Evolutionary conservation across 2,113 vertebrate species (phyloP).

Genomic region (Nerophis ophidion): DNA sequence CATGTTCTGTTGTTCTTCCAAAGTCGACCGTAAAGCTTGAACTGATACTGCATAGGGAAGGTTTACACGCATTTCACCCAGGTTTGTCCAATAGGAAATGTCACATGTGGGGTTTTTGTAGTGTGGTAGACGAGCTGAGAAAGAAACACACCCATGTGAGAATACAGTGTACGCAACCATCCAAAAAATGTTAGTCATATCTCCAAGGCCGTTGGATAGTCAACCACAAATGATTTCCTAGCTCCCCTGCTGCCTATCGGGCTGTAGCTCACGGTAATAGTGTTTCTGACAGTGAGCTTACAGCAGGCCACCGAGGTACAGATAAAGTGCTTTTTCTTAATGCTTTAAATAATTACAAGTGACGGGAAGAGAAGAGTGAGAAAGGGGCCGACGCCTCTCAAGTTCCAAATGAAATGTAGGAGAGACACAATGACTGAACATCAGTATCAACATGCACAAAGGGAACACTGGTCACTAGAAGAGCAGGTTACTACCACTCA

Average conservation of each 20-base stretch:
- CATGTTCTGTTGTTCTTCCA: constrained; percentile 36
- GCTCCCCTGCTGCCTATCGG: constrained; percentile 53
- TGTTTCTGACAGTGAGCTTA: constrained; percentile 65
- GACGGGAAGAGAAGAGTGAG: constrained; percentile 39
- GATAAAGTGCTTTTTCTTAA: constrained; percentile 77
- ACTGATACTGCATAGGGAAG: constrained; percentile 65
- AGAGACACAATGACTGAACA: constrained; percentile 25
- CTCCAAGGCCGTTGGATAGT: constrained; percentile 62
- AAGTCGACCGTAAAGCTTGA: constrained; percentile 64
- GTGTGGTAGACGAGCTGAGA: constrained; percentile 21
- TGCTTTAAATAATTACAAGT: constrained; percentile 75
- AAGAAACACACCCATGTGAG: constrained; percentile 46
- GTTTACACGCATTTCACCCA: constrained; percentile 43
- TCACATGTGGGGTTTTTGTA: constrained; percentile 24
- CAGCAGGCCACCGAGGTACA: constrained; percentile 80
- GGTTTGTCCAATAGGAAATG: constrained; percentile 64
- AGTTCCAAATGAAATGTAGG: constrained; percentile 37
- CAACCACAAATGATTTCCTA: constrained; percentile 51
- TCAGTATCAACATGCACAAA: constrained; percentile 51
- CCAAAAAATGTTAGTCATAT: constrained; percentile 34
- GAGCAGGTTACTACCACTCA: constrained; percentile 48
- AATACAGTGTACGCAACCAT: constrained; percentile 70
- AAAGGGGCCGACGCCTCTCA: constrained; percentile 25
- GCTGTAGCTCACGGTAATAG: constrained; percentile 58
- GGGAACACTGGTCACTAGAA: constrained; percentile 53